phyloP scores from a whole-genome alignment of 1,140 invertebrate genomes.

The Brachionus manjavacas region DNA sequence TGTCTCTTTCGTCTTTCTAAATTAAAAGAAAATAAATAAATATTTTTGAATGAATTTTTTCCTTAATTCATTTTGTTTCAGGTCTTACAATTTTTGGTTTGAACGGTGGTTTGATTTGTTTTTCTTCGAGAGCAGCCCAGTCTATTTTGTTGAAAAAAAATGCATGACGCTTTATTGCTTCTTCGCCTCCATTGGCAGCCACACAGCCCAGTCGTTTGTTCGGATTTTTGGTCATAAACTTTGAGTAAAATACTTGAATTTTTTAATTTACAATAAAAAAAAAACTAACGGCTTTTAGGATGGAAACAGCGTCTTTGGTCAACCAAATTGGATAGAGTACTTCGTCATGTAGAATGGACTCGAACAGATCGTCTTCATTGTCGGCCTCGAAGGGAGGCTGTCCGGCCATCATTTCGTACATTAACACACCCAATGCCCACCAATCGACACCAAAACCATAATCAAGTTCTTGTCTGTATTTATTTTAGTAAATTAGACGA shows the following conservation, averaged over 20 bases:
- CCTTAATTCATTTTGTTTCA: too few species aligned
- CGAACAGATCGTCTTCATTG: slow-evolving; percentile 97
- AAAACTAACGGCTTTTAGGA: slow-evolving; percentile 76
- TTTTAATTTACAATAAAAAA: slow-evolving; percentile 43
- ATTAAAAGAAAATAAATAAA: slow-evolving; percentile 51
- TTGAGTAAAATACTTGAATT: neutral
- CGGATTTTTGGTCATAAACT: slow-evolving; percentile 98
- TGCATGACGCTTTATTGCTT: slow-evolving; percentile 80
- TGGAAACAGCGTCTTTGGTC: slow-evolving; percentile 88
- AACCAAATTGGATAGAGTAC: slow-evolving; percentile 97
- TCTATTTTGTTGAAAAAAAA: slow-evolving; percentile 91
- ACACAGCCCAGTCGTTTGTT: slow-evolving; percentile 86
- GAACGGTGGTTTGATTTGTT: slow-evolving; percentile 90
- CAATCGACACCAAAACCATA: slow-evolving; percentile 94
- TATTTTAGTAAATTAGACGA: neutral
- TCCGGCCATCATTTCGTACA: slow-evolving; percentile 88
- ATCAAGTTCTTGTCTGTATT: slow-evolving; percentile 78
- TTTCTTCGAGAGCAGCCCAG: slow-evolving; percentile 84
- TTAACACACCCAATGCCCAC: slow-evolving; percentile 84
- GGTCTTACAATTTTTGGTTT: slow-evolving; percentile 93
- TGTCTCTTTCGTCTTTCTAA: slow-evolving; percentile 93
- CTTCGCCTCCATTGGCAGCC: slow-evolving; percentile 68
- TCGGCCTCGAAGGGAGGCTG: slow-evolving; percentile 99
- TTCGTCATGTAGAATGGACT: slow-evolving; percentile 94
- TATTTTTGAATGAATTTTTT: too few species aligned